Percentiles rank a stretch among this genome's conserved stretches.
Evolutionary conservation across 1,140 invertebrate genomes (phyloP).

Genomic region (Microplitis demolitor): DNA sequence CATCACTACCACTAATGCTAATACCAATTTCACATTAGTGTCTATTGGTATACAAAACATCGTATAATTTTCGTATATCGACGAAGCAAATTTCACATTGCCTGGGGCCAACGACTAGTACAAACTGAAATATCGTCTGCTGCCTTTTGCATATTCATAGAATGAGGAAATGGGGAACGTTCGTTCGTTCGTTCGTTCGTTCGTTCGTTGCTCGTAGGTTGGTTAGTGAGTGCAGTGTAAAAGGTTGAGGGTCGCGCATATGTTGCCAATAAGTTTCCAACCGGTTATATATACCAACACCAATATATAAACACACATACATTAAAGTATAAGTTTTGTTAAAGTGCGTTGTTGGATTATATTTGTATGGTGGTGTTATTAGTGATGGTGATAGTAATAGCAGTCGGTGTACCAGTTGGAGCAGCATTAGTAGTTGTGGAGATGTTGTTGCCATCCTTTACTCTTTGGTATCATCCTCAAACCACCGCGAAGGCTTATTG

Average conservation of each 20-base stretch:
- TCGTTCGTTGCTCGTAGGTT: background rate
- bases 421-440: too few species aligned
- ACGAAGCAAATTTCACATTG: slow-evolving; percentile 42
- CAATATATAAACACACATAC: too few species aligned
- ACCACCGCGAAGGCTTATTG: background rate
- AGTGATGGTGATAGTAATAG: too few species aligned
- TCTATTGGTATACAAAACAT: background rate
- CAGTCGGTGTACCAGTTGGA: too few species aligned
- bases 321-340: background rate
- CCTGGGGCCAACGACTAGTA: slow-evolving; percentile 22
- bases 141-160: slow-evolving; percentile 52
- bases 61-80: slow-evolving; percentile 30
- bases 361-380: background rate
- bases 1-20: too few species aligned
- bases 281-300: background rate
- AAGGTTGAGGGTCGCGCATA: slow-evolving; percentile 37
- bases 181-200: too few species aligned
- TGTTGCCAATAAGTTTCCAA: slow-evolving; percentile 44
- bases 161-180: background rate
- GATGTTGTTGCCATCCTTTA: too few species aligned
- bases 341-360: slow-evolving; percentile 9
- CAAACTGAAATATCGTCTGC: slow-evolving; percentile 44
- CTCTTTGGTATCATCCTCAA: background rate
- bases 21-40: background rate
- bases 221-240: background rate